Conservation (phyloP, 2,797 vertebrate genomes). For the Chloroceryle amazona region DNA sequence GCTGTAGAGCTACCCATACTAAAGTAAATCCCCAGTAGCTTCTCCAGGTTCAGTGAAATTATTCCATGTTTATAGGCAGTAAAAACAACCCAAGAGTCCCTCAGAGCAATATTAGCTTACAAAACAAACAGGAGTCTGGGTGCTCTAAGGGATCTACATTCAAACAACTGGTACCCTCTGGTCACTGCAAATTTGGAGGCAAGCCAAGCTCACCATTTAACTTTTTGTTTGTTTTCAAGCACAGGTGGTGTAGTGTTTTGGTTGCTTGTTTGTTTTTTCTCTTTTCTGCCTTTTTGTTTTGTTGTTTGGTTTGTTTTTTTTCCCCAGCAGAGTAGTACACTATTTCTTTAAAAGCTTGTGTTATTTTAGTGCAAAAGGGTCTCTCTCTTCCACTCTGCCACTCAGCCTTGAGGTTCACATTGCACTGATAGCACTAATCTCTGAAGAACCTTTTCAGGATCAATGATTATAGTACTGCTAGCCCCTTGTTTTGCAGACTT, state of each 20-base stretch:
- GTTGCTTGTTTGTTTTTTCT: background rate
- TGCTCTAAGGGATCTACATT: background rate
- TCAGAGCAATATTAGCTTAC: background rate
- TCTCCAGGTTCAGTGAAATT: constrained; percentile 12
- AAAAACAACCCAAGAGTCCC: background rate
- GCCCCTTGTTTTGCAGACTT: constrained; percentile 86
- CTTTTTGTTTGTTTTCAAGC: constrained; percentile 39
- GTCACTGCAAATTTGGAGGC: background rate
- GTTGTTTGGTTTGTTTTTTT: too few relatives aligned
- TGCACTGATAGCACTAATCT: constrained; percentile 86
- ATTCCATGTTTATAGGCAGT: background rate
- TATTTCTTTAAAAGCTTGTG: constrained; percentile 55
- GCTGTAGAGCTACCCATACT: background rate
- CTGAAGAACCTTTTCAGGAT: constrained; percentile 82
- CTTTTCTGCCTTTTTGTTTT: background rate
- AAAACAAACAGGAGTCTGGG: background rate
- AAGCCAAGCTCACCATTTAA: constrained; percentile 13
- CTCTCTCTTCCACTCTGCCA: constrained; percentile 52
- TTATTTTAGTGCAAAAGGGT: constrained; percentile 67
- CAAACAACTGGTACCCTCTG: background rate
- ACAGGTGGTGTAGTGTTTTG: background rate
- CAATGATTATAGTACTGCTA: constrained; percentile 87
- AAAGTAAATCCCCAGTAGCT: background rate
- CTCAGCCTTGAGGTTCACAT: constrained; percentile 82
- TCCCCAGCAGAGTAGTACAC: background rate